These are phyloP conservation scores for Eumeta japonica DNA, from an alignment of 1,140 invertebrate species.

Conservation along the genomic window DNA sequence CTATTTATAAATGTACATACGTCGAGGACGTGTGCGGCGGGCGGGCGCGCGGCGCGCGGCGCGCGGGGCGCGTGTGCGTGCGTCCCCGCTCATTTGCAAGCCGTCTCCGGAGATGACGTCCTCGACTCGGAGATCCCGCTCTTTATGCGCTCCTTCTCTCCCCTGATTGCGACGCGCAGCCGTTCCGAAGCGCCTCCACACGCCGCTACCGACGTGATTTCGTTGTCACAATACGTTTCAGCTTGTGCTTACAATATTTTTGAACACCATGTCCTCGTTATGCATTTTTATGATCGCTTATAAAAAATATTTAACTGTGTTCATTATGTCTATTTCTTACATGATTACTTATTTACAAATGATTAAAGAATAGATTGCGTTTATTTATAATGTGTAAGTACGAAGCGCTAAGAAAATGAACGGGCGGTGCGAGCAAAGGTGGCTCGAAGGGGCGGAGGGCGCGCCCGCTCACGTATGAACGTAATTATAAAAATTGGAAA, in stretches of 20 bases:
- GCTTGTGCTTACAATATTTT: too few species aligned
- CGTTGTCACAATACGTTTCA: too few species aligned
- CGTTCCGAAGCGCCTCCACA: too few species aligned
- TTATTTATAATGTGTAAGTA: too few species aligned
- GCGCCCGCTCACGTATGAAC: conserved; percentile 47
- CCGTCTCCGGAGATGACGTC: conserved; percentile 54
- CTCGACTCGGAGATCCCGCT: conserved; percentile 49
- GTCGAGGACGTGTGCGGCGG: conserved; percentile 28
- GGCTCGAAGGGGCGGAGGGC: conserved; percentile 8
- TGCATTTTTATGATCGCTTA: too few species aligned
- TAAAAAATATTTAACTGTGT: too few species aligned
- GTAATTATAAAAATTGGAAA: conserved; percentile 59
- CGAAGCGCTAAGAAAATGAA: conserved; percentile 31
- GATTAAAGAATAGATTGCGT: too few species aligned
- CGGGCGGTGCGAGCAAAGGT: conserved; percentile 1
- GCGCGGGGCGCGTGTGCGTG: conserved; percentile 25
- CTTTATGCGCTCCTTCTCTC: conserved; percentile 40
- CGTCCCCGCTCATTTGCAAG: conserved; percentile 54
- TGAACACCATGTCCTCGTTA: too few species aligned
- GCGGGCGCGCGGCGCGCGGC: conserved; percentile 35
- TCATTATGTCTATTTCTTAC: too few species aligned
- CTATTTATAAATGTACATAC: conserved; percentile 51
- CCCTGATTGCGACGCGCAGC: conserved; percentile 45
- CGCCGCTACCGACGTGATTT: too few species aligned
- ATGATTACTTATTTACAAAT: too few species aligned